Conservation (phyloP, 2,888 invertebrate genomes). For the Drosophila paranaensis region DNA sequence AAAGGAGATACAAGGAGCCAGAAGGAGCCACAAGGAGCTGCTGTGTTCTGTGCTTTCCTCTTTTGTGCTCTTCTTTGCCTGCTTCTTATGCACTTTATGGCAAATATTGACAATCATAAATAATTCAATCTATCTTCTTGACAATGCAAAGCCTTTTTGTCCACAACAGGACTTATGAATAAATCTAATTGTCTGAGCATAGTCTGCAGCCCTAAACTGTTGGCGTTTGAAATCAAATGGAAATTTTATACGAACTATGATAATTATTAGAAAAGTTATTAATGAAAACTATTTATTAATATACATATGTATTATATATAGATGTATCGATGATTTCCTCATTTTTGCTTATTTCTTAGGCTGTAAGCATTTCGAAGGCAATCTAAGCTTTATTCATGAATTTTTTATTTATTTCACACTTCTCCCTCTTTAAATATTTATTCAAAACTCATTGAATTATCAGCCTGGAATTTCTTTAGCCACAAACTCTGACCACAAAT, state of each 20-base stretch:
- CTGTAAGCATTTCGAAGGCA: background rate
- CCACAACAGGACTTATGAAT: slow-evolving; percentile 46
- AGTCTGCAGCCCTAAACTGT: background rate
- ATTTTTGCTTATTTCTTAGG: background rate
- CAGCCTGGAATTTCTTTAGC: background rate
- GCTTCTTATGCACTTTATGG: slow-evolving; percentile 43
- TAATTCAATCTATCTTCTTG: slow-evolving; percentile 61
- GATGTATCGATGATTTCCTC: too few relatives aligned
- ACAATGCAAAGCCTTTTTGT: slow-evolving; percentile 41
- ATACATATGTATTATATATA: too few relatives aligned
- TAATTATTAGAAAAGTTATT: too few relatives aligned
- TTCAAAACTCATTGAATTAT: background rate
- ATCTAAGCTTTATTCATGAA: background rate
- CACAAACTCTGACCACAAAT: slow-evolving; percentile 32
- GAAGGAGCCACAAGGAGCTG: background rate
- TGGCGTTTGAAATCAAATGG: background rate
- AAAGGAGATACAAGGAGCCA: background rate
- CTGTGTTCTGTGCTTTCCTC: slow-evolving; percentile 10
- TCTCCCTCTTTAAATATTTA: background rate
- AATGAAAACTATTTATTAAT: too few relatives aligned
- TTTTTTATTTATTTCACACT: background rate
- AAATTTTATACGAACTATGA: too few relatives aligned
- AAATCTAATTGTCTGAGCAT: slow-evolving; percentile 51
- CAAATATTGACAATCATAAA: slow-evolving; percentile 71
- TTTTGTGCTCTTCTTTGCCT: slow-evolving; percentile 13